phyloP scores from a whole-genome alignment of 2,113 vertebrate genomes.

The Cettia cetti region DNA sequence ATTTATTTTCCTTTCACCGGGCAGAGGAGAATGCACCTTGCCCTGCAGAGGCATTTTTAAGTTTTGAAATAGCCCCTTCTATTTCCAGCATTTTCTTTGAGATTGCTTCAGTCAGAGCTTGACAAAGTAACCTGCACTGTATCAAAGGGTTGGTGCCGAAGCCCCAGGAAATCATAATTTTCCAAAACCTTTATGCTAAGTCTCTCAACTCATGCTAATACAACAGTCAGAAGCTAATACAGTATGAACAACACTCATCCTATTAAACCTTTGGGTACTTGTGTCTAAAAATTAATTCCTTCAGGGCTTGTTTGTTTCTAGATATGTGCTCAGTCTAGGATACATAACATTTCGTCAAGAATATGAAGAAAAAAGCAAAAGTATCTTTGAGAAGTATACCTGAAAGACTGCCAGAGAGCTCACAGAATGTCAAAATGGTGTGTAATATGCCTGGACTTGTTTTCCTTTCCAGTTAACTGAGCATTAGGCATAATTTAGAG shows the following conservation, averaged over 20 bases:
- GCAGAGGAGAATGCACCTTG: slow-evolving; percentile 64
- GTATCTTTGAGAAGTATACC: slow-evolving; percentile 10
- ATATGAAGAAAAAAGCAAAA: slow-evolving; percentile 25
- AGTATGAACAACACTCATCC: slow-evolving; percentile 29
- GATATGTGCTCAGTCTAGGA: not conserved
- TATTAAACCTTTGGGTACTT: slow-evolving; percentile 33
- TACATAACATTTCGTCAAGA: not conserved
- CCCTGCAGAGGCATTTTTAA: slow-evolving; percentile 48
- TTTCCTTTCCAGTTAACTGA: slow-evolving; percentile 39
- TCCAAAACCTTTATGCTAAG: slow-evolving; percentile 49
- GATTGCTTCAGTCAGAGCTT: slow-evolving; percentile 54
- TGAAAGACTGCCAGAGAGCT: slow-evolving; percentile 10
- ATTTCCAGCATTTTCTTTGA: slow-evolving; percentile 62
- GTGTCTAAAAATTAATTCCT: slow-evolving; percentile 38
- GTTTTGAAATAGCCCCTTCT: slow-evolving; percentile 59
- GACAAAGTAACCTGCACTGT: slow-evolving; percentile 62
- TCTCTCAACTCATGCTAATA: slow-evolving; percentile 36
- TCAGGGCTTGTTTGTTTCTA: slow-evolving; percentile 10
- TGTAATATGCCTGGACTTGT: not conserved
- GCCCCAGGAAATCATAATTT: slow-evolving; percentile 64
- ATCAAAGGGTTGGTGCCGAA: slow-evolving; percentile 59
- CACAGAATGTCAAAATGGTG: not conserved
- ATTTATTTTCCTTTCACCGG: slow-evolving; percentile 64
- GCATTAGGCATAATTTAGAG: not conserved
- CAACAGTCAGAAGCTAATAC: slow-evolving; percentile 58